A percentile compares a stretch with the other conserved stretches of the same genome.
phyloP scores from a whole-genome alignment of 1,140 invertebrate genomes.

The Pseudomyrmex pallidus region DNA sequence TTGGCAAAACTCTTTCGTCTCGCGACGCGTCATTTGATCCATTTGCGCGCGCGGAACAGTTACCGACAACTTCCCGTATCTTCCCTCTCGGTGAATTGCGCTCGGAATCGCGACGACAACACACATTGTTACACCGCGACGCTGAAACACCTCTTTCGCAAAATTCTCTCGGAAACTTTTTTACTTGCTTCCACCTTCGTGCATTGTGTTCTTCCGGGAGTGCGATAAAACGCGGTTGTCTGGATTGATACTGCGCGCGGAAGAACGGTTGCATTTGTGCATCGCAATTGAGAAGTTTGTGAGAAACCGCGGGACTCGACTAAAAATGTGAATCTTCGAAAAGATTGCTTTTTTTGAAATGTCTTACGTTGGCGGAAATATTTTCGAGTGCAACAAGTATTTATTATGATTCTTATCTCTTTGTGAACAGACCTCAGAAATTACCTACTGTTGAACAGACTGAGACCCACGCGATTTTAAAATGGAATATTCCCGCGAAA shows the following conservation, averaged over 20 bases:
- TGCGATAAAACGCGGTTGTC: neutral
- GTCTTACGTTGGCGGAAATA: too few species aligned
- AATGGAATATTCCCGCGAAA: too few species aligned
- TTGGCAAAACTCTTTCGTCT: conserved; percentile 21
- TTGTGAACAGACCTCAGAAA: too few species aligned
- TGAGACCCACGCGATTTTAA: too few species aligned
- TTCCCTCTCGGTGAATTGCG: neutral
- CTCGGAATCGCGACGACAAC: neutral
- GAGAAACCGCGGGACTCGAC: too few species aligned
- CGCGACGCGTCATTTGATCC: neutral
- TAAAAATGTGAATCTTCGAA: too few species aligned
- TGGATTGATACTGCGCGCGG: neutral
- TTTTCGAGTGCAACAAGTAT: too few species aligned
- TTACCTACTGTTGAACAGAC: too few species aligned
- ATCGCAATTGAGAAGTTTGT: too few species aligned
- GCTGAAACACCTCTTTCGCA: neutral
- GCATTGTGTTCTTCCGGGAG: conserved; percentile 2
- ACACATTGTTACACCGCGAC: neutral
- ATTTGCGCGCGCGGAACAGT: neutral
- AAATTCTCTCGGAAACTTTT: conserved; percentile 21
- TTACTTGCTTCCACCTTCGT: neutral
- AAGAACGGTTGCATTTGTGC: too few species aligned
- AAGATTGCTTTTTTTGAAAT: too few species aligned
- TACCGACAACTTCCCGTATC: conserved; percentile 10
- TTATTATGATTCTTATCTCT: too few species aligned